Conservation (phyloP, 2,888 invertebrate species). For the Andrena haemorrhoa region DNA sequence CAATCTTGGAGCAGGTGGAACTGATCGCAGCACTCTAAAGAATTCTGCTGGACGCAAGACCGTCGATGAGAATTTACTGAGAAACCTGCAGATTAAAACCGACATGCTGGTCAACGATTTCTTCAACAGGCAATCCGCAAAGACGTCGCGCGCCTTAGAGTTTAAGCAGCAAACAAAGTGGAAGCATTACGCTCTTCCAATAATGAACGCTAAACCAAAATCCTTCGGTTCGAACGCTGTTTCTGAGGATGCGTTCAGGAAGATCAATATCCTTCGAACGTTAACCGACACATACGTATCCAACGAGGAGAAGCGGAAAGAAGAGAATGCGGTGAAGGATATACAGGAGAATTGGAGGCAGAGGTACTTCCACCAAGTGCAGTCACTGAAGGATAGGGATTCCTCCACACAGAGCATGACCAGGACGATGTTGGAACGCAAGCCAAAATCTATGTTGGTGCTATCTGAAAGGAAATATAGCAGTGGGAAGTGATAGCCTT, state of each 20-base stretch:
- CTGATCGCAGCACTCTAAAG: neutral
- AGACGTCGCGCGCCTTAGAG: slow-evolving; percentile 43
- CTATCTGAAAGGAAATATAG: slow-evolving; percentile 18
- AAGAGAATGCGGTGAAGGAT: slow-evolving; percentile 9
- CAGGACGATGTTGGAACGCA: slow-evolving; percentile 48
- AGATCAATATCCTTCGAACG: slow-evolving; percentile 28
- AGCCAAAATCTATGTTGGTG: slow-evolving; percentile 37
- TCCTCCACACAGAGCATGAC: neutral
- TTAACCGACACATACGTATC: slow-evolving; percentile 35
- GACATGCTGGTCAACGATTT: slow-evolving; percentile 71
- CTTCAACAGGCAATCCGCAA: slow-evolving; percentile 59
- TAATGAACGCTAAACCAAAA: slow-evolving; percentile 14
- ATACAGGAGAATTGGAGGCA: slow-evolving; percentile 48
- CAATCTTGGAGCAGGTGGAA: neutral
- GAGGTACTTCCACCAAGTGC: slow-evolving; percentile 37
- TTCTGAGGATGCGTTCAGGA: slow-evolving; percentile 34
- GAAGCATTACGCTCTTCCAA: slow-evolving; percentile 66
- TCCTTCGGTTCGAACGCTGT: neutral
- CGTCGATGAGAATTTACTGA: slow-evolving; percentile 44
- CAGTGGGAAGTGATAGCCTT: neutral
- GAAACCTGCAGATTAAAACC: slow-evolving; percentile 65
- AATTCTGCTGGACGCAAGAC: neutral
- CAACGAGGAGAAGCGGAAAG: slow-evolving; percentile 22
- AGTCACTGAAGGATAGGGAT: neutral
- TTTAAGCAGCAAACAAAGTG: slow-evolving; percentile 63